Conservation (phyloP, 2,113 vertebrate species). For the Cromileptes altivelis region DNA sequence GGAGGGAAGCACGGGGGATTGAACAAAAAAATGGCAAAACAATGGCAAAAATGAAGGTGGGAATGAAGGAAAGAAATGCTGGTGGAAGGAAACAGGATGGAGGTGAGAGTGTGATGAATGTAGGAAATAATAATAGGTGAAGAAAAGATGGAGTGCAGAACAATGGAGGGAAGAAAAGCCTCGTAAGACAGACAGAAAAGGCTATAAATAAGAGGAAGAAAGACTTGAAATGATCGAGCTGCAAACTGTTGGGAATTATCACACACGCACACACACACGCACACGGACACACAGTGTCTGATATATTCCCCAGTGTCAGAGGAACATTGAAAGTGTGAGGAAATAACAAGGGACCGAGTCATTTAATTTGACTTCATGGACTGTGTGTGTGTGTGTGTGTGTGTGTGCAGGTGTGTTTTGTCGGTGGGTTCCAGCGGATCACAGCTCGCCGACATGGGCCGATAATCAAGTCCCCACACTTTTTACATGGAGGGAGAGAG, state of each 20-base stretch:
- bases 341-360: slow-evolving; percentile 68
- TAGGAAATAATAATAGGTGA: neutral
- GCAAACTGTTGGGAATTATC: slow-evolving; percentile 36
- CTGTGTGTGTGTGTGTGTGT: neutral
- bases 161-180: neutral
- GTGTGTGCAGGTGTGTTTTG: slow-evolving; percentile 36
- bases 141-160: neutral
- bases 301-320: slow-evolving; percentile 42
- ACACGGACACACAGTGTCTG: slow-evolving; percentile 3
- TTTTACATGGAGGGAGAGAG: slow-evolving; percentile 10
- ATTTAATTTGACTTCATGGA: slow-evolving; percentile 64
- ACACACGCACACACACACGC: slow-evolving; percentile 24
- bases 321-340: slow-evolving; percentile 58
- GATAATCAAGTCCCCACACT: slow-evolving; percentile 73
- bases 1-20: neutral
- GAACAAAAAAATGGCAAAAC: too few relatives aligned
- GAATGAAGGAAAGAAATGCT: too few relatives aligned
- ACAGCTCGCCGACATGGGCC: slow-evolving; percentile 50
- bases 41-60: too few relatives aligned
- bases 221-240: slow-evolving; percentile 26
- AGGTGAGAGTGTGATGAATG: neutral
- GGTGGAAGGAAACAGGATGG: too few relatives aligned
- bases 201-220: neutral
- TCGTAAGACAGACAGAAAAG: neutral
- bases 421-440: slow-evolving; percentile 32